These are phyloP conservation scores for Ctenomys sociabilis DNA, from an alignment of 2,113 vertebrate genomes.

Conservation along the genomic window DNA sequence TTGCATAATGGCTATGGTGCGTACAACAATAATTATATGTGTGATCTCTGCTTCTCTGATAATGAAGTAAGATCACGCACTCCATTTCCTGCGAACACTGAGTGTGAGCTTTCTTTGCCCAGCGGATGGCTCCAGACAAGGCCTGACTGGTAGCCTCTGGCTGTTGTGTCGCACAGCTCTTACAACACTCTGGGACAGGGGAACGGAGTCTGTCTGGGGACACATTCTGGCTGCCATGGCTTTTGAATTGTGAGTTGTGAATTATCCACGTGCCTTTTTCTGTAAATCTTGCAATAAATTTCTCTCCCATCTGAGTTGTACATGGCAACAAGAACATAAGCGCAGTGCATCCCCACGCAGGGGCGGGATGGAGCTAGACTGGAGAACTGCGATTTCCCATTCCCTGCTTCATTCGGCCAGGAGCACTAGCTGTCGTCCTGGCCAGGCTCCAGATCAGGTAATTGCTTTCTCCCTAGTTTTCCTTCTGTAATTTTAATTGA, in stretches of 20 bases:
- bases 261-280: slow-evolving; percentile 64
- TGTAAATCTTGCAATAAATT: slow-evolving; percentile 70
- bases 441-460: slow-evolving; percentile 58
- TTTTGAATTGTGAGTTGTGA: slow-evolving; percentile 75
- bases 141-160: not conserved
- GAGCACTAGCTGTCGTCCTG: slow-evolving; percentile 25
- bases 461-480: slow-evolving; percentile 41
- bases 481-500: slow-evolving; percentile 67
- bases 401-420: slow-evolving; percentile 17
- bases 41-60: not conserved
- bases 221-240: slow-evolving; percentile 51
- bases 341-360: slow-evolving; percentile 6
- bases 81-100: not conserved
- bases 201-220: slow-evolving; percentile 64
- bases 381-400: slow-evolving; percentile 50
- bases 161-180: slow-evolving; percentile 19
- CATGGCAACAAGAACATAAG: slow-evolving; percentile 68
- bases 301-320: slow-evolving; percentile 67
- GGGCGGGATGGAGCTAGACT: not conserved
- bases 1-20: not conserved
- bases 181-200: slow-evolving; percentile 42
- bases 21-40: not conserved
- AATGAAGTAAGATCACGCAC: not conserved
- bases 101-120: not conserved
- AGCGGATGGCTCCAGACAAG: not conserved